Conservation (phyloP, 2,888 invertebrate species). For the Tholera decimalis region DNA sequence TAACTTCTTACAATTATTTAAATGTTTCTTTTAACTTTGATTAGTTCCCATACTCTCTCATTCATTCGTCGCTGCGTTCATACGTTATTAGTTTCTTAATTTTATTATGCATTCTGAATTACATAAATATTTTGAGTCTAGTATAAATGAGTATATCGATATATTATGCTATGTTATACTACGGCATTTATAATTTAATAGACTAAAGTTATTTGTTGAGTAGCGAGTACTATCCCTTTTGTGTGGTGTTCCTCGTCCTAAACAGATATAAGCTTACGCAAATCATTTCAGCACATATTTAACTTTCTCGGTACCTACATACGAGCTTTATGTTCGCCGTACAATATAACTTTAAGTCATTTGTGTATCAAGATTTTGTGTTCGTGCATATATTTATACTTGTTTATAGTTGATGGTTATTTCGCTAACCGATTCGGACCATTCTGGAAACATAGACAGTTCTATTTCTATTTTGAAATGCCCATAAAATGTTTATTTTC, state of each 20-base stretch:
- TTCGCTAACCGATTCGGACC: neutral
- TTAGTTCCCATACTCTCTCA: too few relatives aligned
- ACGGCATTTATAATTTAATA: slow-evolving; percentile 42
- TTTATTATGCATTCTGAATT: too few relatives aligned
- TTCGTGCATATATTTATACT: slow-evolving; percentile 20
- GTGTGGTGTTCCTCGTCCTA: slow-evolving; percentile 57
- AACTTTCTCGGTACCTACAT: slow-evolving; percentile 53
- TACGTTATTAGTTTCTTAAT: too few relatives aligned
- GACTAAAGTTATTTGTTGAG: slow-evolving; percentile 37
- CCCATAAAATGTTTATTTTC: too few relatives aligned
- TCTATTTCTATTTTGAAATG: too few relatives aligned
- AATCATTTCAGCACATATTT: slow-evolving; percentile 66
- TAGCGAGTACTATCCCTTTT: slow-evolving; percentile 43
- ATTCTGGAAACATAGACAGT: too few relatives aligned
- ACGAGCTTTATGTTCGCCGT: slow-evolving; percentile 35
- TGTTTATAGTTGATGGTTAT: slow-evolving; percentile 1
- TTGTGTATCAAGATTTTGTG: slow-evolving; percentile 38
- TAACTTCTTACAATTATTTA: too few relatives aligned
- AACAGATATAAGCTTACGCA: slow-evolving; percentile 63
- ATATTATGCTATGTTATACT: neutral
- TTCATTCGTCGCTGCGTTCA: too few relatives aligned
- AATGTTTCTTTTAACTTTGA: too few relatives aligned
- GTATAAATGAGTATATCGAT: slow-evolving; percentile 13
- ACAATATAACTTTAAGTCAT: slow-evolving; percentile 33
- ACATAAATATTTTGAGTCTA: neutral